Evolutionary conservation across 2,113 vertebrate species (phyloP), one percentile per base, ranked within the genome.

Genomic region (Apteryx mantelli): DNA sequence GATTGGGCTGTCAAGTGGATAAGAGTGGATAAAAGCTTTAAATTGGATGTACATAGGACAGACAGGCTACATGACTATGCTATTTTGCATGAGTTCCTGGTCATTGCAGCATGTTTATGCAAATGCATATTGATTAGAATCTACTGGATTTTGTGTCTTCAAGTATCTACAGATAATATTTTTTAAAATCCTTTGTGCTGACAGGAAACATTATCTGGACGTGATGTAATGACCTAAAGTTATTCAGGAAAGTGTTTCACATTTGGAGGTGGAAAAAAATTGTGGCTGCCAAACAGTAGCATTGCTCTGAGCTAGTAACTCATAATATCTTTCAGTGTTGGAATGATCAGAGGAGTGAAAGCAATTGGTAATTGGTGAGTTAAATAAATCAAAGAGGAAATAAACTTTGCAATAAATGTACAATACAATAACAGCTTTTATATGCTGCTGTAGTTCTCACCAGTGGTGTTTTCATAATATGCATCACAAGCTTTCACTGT

Each of bases 301-400:
- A 65, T 69, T 84, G 22, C 58, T 95, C 48, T 82, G 58, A 79
- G 70, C 56, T 94, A 89, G 65, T 84, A 95, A 77, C 22, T 78
- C 53, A 76, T 40, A 26, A 46, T 40, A 77, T 82, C 61, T 24
- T 91, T 24, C 32, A 68, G 30, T 24, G 71, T 40, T 40, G 24
- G 55, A 46, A 36, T 34, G 66, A 61, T 79, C 75, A 92, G 32
- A 74, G 28, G 22, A 88, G 20, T 88, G 64, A 91, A 82, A 91
- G 68, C 68, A 76, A 78, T 75, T 76, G 34, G 80, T 97, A 94
- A 79, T 76, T 94, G 77, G 26, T 24, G 58, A 90, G 53, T 91
- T 96, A 95, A 91, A 90, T 94, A 94, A 95, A 95, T 91, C 85
- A 92, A 73, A 94, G 65, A 79, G 58, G 38, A 95, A 95, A 95